Evolutionary conservation across 2,888 invertebrate genomes (phyloP).

Genomic region (Atethmia centrago): DNA sequence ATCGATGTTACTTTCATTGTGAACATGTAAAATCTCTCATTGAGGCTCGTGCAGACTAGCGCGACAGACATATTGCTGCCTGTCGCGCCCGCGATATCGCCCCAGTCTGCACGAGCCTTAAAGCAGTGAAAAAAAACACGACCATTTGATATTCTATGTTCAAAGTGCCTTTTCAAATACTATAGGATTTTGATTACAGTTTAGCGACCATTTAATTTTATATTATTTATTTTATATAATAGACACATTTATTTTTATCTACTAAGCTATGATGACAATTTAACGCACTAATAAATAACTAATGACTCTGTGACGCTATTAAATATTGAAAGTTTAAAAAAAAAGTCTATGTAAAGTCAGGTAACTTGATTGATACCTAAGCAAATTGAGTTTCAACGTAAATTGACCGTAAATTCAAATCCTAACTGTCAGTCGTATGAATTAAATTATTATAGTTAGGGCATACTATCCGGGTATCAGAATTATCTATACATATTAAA

Average conservation of each 20-base stretch:
- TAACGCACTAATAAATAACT: slow-evolving; percentile 10
- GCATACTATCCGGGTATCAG: too few relatives aligned
- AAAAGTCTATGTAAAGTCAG: neutral
- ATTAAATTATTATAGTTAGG: neutral
- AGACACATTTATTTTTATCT: neutral
- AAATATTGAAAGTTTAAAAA: neutral
- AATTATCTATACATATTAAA: too few relatives aligned
- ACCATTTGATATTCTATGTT: slow-evolving; percentile 2
- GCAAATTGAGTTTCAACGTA: neutral
- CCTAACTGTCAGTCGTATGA: neutral
- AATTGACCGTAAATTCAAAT: neutral
- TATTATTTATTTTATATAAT: neutral
- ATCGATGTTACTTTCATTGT: neutral
- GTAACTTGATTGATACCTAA: neutral
- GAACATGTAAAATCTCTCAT: neutral
- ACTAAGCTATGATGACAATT: slow-evolving; percentile 21
- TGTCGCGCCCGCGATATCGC: too few relatives aligned
- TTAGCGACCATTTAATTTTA: slow-evolving; percentile 13
- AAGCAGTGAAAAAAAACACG: neutral
- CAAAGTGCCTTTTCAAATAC: neutral
- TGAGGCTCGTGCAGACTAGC: too few relatives aligned
- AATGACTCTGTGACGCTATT: slow-evolving; percentile 9
- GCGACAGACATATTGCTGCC: too few relatives aligned
- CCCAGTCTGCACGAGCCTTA: too few relatives aligned
- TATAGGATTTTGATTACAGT: slow-evolving; percentile 2